Percentiles rank a stretch among this genome's conserved stretches.
phyloP scores from a whole-genome alignment of 2,888 invertebrate genomes.

The Masnerella sp. region DNA sequence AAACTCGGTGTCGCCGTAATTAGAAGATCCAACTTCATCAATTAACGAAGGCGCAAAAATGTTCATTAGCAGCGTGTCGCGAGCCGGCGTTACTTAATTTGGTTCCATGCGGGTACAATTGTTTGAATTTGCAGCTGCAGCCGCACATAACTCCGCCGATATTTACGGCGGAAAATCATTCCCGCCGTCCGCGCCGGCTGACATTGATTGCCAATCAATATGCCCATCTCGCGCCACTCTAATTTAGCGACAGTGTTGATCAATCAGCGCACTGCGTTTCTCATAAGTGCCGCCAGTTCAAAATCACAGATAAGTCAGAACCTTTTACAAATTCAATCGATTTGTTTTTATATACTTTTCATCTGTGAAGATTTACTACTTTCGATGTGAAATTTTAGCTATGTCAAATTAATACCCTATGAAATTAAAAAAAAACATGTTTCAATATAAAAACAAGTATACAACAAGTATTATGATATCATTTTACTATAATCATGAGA shows the following conservation, averaged over 20 bases:
- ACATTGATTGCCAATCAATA: constrained; percentile 77
- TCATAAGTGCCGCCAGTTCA: constrained; percentile 63
- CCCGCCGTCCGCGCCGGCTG: constrained; percentile 66
- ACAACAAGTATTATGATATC: no score
- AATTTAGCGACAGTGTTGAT: constrained; percentile 77
- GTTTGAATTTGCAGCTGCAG: constrained; percentile 60
- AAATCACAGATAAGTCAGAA: constrained; percentile 39
- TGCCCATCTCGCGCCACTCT: constrained; percentile 76
- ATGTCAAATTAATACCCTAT: no score
- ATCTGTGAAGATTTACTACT: background rate
- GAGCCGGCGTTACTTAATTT: constrained; percentile 47
- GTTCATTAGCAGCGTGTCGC: constrained; percentile 49
- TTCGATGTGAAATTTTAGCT: no score
- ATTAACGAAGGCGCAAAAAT: constrained; percentile 50
- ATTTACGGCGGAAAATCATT: constrained; percentile 71
- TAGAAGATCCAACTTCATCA: constrained; percentile 39
- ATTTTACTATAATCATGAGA: no score
- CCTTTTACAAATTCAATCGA: constrained; percentile 36
- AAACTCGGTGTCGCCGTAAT: constrained; percentile 23
- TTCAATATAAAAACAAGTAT: no score
- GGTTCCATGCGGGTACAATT: constrained; percentile 56
- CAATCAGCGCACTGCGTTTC: constrained; percentile 73
- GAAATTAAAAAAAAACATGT: no score
- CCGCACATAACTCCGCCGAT: constrained; percentile 62
- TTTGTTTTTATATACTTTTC: constrained; percentile 16